Evolutionary conservation across 1,140 invertebrate species (phyloP).

Genomic region (Anadara kagoshimensis): DNA sequence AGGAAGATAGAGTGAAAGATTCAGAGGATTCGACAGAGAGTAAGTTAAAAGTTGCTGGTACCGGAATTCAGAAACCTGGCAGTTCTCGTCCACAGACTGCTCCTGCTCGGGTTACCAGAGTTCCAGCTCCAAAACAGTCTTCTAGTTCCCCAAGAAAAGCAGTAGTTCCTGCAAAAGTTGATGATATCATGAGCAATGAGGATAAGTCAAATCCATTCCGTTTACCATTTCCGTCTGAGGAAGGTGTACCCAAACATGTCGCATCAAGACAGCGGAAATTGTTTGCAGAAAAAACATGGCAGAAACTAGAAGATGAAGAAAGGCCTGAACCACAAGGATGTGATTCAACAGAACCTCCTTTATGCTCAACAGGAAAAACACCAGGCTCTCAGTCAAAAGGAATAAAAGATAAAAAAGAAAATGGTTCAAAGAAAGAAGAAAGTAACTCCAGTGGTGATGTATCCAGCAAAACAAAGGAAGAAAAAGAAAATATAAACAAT

Average conservation of each 20-base stretch:
- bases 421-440: background rate
- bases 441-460: background rate
- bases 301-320: constrained; percentile 43
- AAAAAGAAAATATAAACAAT: background rate
- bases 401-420: background rate
- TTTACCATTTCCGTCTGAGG: constrained; percentile 55
- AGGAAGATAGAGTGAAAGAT: constrained; percentile 31
- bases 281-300: constrained; percentile 47
- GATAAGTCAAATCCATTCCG: constrained; percentile 50
- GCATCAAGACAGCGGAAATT: constrained; percentile 49
- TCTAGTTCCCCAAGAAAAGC: constrained; percentile 49
- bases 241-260: constrained; percentile 54
- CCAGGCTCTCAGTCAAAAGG: constrained; percentile 29
- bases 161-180: constrained; percentile 38
- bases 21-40: constrained; percentile 17
- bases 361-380: constrained; percentile 54
- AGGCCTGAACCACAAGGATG: constrained; percentile 35
- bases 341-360: constrained; percentile 13
- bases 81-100: constrained; percentile 44
- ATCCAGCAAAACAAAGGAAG: background rate
- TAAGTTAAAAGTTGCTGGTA: constrained; percentile 25
- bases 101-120: constrained; percentile 37
- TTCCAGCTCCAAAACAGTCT: constrained; percentile 50
- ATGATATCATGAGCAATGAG: constrained; percentile 43
- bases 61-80: constrained; percentile 29